Evolutionary conservation across 2,888 invertebrate species (phyloP).

Genomic region (Patella pellucida): DNA sequence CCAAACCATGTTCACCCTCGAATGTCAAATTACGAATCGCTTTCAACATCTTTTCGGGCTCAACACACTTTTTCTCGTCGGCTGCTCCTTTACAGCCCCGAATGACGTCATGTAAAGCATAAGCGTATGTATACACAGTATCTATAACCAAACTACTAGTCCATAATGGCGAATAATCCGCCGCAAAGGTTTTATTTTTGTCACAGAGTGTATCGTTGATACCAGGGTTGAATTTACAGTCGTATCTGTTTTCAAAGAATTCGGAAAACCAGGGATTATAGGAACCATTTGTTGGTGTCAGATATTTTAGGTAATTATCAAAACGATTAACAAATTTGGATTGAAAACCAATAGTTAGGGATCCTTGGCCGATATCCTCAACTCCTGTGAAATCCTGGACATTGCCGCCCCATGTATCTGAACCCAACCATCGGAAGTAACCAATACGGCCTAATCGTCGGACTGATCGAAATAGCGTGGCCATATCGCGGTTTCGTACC

Average conservation of each 20-base stretch:
- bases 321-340: slow-evolving; percentile 19
- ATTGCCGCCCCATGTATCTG: slow-evolving; percentile 44
- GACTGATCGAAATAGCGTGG: slow-evolving; percentile 27
- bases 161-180: slow-evolving; percentile 29
- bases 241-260: slow-evolving; percentile 10
- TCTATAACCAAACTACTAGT: slow-evolving; percentile 37
- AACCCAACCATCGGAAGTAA: slow-evolving; percentile 46
- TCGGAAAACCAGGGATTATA: slow-evolving; percentile 24
- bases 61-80: slow-evolving; percentile 23
- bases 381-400: slow-evolving; percentile 33
- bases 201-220: slow-evolving; percentile 5
- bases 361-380: slow-evolving; percentile 36
- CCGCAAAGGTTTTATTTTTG: background rate
- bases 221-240: background rate
- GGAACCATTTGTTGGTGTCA: slow-evolving; percentile 3
- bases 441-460: slow-evolving; percentile 21
- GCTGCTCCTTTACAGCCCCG: slow-evolving; percentile 25
- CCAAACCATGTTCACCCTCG: slow-evolving; percentile 29
- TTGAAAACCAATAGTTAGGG: slow-evolving; percentile 37
- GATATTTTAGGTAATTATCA: slow-evolving; percentile 14
- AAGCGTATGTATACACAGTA: slow-evolving; percentile 39
- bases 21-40: slow-evolving; percentile 30
- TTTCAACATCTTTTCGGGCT: slow-evolving; percentile 14
- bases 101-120: slow-evolving; percentile 31
- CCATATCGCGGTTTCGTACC: slow-evolving; percentile 23